Base-by-base conservation (phyloP, 2,888 invertebrate species). In the Stramonita haemastoma region DNA sequence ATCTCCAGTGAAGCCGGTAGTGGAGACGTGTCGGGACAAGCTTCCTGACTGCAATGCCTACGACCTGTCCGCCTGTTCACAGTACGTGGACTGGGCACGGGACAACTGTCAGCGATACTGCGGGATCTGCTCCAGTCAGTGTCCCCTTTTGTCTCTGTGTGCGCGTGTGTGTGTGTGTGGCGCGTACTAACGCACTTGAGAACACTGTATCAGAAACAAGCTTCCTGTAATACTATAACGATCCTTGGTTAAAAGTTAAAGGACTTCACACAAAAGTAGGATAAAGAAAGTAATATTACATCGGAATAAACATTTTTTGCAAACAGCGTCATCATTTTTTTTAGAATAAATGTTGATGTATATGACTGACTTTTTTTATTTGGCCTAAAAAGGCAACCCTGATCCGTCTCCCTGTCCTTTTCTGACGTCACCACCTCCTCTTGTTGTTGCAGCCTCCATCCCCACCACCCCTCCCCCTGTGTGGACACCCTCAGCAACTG, bases 81-180 rank as follows among this genome's bases (percentile, higher is more conserved):
- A 90, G 83, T 94, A 92, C 89, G 89, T 90, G 1, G 92, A 90
- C 56, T 94, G 94, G 94, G 92, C 94, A 13, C 90, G 89, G 56
- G 92, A 92, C 79, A 94, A 94, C 91, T 94, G 94, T 85, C 90
- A 90, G 34, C 89, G 91, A 32, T 93, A 91, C 87, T 94, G 94
- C 84, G 91, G 92, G 26, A 89, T 92, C 89, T 94, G 94, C 81
- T 83, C 90, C 83, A 90, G 93, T 94, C 91, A 91, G 93, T 92
- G 29, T 32, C 29, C 2, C 57, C 13, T 26, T 66, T 60, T 66
- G 66, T 66, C 19, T 66, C 6, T 66, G 66, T 66, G 66, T 66
- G 5, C 13, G 19, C 13, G 66, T 66, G 66, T 66, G 66, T 66
- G 66, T 66, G 26, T 66, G 66, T 13, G 66, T 13, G 66, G 66